Conservation (phyloP, 2,888 invertebrate species). For the Pristionchus exspectatus region DNA sequence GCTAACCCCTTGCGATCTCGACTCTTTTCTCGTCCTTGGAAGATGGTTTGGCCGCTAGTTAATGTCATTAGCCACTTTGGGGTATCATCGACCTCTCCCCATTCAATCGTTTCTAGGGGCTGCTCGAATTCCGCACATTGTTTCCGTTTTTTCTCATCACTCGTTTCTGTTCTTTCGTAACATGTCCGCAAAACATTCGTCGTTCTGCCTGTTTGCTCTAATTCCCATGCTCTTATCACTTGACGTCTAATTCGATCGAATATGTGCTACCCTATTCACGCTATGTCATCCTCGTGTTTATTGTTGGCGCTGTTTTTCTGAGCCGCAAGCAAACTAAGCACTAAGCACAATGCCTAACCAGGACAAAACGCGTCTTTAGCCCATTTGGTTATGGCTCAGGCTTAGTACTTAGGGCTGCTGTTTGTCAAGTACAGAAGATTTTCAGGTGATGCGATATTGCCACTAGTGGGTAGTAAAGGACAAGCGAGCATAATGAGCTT, state of each 20-base stretch:
- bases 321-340: too few species aligned
- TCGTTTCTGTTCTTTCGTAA: conserved; percentile 16
- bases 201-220: background rate
- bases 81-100: conserved; percentile 1
- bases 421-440: background rate
- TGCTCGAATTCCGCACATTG: conserved; percentile 7
- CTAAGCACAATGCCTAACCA: too few species aligned
- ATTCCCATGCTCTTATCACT: background rate
- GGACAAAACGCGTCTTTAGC: too few species aligned
- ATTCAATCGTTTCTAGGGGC: background rate
- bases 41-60: conserved; percentile 17
- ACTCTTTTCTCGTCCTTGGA: conserved; percentile 27
- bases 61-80: conserved; percentile 40
- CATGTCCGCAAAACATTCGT: background rate
- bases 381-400: too few species aligned
- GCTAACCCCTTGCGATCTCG: background rate
- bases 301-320: background rate
- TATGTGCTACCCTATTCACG: background rate
- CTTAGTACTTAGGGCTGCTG: too few species aligned
- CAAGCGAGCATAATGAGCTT: conserved; percentile 31
- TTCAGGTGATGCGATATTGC: conserved; percentile 43
- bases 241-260: conserved; percentile 17
- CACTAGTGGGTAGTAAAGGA: background rate
- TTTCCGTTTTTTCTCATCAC: background rate
- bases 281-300: background rate